Conservation (phyloP, 2,888 invertebrate species). For the Omphaloscelis lunosa region DNA sequence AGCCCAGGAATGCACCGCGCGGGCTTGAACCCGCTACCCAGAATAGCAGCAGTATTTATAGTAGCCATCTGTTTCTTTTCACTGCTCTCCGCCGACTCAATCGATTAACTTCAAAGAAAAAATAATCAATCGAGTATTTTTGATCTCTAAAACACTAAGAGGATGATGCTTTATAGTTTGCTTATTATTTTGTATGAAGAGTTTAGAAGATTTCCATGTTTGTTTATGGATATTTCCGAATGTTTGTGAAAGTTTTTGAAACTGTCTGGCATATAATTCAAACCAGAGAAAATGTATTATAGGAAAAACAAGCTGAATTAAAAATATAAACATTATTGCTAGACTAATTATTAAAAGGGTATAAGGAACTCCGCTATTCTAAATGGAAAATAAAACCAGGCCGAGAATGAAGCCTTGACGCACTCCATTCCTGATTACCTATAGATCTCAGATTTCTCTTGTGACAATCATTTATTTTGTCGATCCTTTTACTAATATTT, state of each 20-base stretch:
- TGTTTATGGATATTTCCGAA: conserved; percentile 13
- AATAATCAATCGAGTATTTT: conserved; percentile 43
- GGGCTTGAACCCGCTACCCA: conserved; percentile 70
- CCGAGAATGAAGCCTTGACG: background rate
- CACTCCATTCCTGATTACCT: no score
- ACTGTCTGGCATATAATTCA: background rate
- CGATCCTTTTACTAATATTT: background rate
- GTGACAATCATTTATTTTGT: background rate
- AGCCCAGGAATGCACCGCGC: conserved; percentile 62
- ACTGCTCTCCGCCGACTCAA: conserved; percentile 57
- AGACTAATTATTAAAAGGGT: background rate
- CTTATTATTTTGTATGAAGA: conserved; percentile 19
- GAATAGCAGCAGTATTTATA: conserved; percentile 71
- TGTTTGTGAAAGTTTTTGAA: background rate
- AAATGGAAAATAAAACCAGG: background rate
- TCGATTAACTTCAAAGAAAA: conserved; percentile 65
- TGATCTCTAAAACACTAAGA: conserved; percentile 35
- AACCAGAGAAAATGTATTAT: background rate
- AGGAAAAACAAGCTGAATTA: background rate
- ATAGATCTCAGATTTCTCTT: background rate
- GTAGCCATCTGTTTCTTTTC: conserved; percentile 76
- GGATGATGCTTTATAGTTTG: background rate
- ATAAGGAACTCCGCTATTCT: background rate
- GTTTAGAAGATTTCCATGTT: conserved; percentile 19
- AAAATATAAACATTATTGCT: background rate